Percentiles rank a stretch among this genome's conserved stretches.
These are phyloP conservation scores for Ennomos quercinarius DNA, from an alignment of 2,888 invertebrate genomes.

Conservation along the genomic window DNA sequence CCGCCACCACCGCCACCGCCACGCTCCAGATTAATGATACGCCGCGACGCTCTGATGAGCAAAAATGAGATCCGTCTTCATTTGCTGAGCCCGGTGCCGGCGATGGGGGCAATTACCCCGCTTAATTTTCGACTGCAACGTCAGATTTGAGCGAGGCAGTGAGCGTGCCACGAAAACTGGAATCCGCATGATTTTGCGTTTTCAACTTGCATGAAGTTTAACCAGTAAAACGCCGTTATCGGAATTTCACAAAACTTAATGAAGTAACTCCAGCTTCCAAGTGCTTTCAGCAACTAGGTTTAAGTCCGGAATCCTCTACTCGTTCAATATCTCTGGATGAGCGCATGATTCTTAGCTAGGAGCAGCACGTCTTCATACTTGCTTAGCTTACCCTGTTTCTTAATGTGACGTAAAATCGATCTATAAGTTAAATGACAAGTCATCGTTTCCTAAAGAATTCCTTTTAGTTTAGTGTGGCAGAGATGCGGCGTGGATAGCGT, in stretches of 20 bases:
- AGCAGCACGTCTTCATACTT: not conserved
- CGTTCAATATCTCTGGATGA: conserved; percentile 1
- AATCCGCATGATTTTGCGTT: conserved; percentile 11
- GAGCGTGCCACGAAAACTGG: not conserved
- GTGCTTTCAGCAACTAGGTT: not conserved
- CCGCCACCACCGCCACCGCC: conserved; percentile 29
- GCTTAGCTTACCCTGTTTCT: not conserved
- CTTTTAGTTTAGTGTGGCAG: conserved; percentile 7
- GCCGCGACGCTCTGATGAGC: conserved; percentile 44
- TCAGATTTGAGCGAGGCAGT: conserved; percentile 17
- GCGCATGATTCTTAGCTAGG: conserved; percentile 3
- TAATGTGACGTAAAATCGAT: conserved; percentile 5
- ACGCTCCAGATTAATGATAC: conserved; percentile 45
- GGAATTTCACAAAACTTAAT: not conserved
- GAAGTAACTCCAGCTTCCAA: no score
- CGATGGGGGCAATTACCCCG: conserved; percentile 27
- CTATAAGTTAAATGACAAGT: conserved; percentile 14
- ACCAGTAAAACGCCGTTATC: not conserved
- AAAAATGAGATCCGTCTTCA: conserved; percentile 47
- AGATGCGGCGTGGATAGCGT: conserved; percentile 16
- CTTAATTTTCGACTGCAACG: conserved; percentile 32
- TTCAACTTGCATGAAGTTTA: not conserved
- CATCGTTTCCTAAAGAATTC: conserved; percentile 10
- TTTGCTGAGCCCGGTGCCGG: conserved; percentile 32
- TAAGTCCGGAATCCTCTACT: not conserved